A percentile compares a stretch with the other conserved stretches of the same genome.
phyloP scores from a whole-genome alignment of 2,113 vertebrate genomes.

The Orientallactaga bullata region DNA sequence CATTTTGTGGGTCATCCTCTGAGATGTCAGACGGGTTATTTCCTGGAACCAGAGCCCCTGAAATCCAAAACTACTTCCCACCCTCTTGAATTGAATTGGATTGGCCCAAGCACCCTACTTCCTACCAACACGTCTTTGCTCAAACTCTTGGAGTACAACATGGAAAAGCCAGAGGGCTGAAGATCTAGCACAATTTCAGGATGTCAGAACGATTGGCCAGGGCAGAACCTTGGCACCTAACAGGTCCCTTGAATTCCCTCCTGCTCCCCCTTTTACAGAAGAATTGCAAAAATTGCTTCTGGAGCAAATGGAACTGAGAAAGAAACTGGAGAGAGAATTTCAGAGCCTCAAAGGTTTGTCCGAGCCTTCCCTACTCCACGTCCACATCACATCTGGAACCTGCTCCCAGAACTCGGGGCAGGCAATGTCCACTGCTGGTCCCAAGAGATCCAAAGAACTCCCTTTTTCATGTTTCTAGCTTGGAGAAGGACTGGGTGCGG shows the following conservation, averaged over 20 bases:
- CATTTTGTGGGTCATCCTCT: background rate
- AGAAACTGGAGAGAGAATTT: slow-evolving; percentile 98
- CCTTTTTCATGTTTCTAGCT: background rate
- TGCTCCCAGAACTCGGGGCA: background rate
- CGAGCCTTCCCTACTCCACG: background rate
- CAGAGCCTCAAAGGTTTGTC: slow-evolving; percentile 97
- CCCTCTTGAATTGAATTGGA: background rate
- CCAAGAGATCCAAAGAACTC: background rate
- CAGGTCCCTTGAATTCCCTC: background rate
- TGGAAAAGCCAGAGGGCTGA: background rate
- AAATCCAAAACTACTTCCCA: no score
- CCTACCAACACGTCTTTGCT: background rate
- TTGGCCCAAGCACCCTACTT: background rate
- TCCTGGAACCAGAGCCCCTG: background rate
- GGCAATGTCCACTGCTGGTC: background rate
- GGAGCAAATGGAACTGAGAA: slow-evolving; percentile 98
- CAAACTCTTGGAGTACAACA: slow-evolving; percentile 5
- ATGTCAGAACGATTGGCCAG: background rate
- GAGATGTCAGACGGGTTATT: background rate
- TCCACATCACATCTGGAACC: rapidly evolving
- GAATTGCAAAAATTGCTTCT: slow-evolving; percentile 97
- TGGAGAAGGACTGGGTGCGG: background rate
- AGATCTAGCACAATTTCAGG: no score
- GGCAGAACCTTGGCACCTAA: background rate
- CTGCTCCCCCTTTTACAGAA: slow-evolving; percentile 86